These are phyloP conservation scores for Taphrorychus bicolor DNA, from an alignment of 2,888 invertebrate species.

Conservation along the genomic window DNA sequence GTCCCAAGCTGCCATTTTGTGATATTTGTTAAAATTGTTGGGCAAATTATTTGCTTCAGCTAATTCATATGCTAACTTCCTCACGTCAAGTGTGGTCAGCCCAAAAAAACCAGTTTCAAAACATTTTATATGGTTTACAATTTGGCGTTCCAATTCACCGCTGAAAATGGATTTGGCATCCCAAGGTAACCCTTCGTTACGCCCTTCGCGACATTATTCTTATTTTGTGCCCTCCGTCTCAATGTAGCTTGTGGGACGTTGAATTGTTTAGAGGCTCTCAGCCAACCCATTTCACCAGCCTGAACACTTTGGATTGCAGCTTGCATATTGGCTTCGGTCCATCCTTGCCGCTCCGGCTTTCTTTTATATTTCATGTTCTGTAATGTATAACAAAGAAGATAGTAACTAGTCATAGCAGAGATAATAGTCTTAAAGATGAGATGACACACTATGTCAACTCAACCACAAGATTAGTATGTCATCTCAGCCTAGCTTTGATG, in stretches of 20 bases:
- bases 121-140: neutral
- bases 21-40: neutral
- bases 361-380: too few relatives aligned
- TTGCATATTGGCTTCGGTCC: too few relatives aligned
- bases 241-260: conserved; percentile 21
- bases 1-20: conserved; percentile 20
- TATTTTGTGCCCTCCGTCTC: conserved; percentile 2
- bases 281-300: conserved; percentile 19
- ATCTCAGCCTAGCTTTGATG: too few relatives aligned
- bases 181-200: neutral
- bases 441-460: too few relatives aligned
- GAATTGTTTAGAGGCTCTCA: conserved; percentile 19
- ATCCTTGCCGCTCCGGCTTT: too few relatives aligned
- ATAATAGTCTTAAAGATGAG: too few relatives aligned
- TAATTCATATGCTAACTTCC: conserved; percentile 18
- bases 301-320: conserved; percentile 14
- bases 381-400: too few relatives aligned
- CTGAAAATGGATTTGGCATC: neutral
- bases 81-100: conserved; percentile 8
- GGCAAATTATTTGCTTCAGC: neutral
- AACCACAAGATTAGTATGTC: too few relatives aligned
- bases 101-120: conserved; percentile 11
- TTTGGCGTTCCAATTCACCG: neutral
- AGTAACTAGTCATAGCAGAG: too few relatives aligned
- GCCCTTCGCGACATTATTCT: neutral